These are phyloP conservation scores for Automeris io DNA, from an alignment of 2,888 invertebrate genomes.

Conservation along the genomic window DNA sequence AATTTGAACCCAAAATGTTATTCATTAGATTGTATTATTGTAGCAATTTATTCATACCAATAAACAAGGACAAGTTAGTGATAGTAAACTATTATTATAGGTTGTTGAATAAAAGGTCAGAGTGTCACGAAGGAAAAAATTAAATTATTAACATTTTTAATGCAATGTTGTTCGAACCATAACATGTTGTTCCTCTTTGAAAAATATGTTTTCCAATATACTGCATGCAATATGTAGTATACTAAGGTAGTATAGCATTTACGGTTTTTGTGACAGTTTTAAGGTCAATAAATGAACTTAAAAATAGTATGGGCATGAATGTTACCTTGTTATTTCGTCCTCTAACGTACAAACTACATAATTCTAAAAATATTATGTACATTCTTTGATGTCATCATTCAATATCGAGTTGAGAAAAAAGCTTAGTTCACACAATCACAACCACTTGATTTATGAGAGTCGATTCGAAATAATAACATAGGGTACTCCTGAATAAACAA, in stretches of 20 bases:
- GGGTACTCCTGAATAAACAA: conserved; percentile 8
- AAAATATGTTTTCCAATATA: not conserved
- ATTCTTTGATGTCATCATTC: conserved; percentile 66
- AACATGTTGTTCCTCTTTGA: not conserved
- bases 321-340: conserved; percentile 62
- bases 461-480: conserved; percentile 4
- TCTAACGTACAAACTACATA: conserved; percentile 64
- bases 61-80: not conserved
- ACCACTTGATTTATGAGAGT: conserved; percentile 17
- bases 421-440: conserved; percentile 21
- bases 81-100: not conserved
- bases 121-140: not conserved
- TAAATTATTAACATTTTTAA: not conserved
- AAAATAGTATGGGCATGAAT: conserved; percentile 33
- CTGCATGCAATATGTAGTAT: not conserved
- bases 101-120: not conserved
- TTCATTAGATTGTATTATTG: too few species aligned
- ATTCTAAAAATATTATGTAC: conserved; percentile 74
- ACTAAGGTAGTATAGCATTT: too few species aligned
- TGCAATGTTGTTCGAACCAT: not conserved
- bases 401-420: conserved; percentile 25
- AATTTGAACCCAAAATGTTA: too few species aligned
- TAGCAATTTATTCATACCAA: too few species aligned
- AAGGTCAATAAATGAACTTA: conserved; percentile 11
- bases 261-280: not conserved